Evolutionary conservation across 92 coral and sea anemone species (phyloP), one percentile per base, ranked within the genome.

Genomic region (Actinernus sp.): DNA sequence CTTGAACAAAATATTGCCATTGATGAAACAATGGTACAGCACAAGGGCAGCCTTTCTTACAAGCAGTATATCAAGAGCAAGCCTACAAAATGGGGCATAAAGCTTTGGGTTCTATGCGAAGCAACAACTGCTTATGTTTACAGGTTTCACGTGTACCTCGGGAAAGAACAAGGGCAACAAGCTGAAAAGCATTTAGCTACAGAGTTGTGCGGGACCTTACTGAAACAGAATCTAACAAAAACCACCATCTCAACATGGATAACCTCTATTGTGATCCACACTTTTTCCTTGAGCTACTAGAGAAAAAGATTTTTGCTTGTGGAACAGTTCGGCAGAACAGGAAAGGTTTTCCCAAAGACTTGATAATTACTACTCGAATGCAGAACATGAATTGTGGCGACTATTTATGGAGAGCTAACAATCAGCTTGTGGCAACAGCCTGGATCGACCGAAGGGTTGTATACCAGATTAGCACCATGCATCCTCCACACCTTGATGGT

Each of bases 1-100:
- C 64, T 62, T 0, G 65, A 33, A 8, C 16, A 8, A 26, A 6
- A 62, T 21, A 12, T 63, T 19, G n/a, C 65, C 11, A 40, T 49
- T 33, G 51, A 73, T 19, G 71, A 73, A 49, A 73, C 80, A 47
- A 60, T 73, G 80, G 61, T 73, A 25, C 70, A 69, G 24, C 80
- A 73, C 61, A 73, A 73, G 38, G 80, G 60, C 2, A 60, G 26
- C 27, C 26, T 59, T 22, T 25, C 61, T 18, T 73, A 19, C 70
- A 73, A 73, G 26, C 70, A 73, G 38, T 73, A 60, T 28, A 72
- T 72, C 10, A 72, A 72, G 23, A 72, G 49, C 27, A 72, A 72
- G 61, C 79, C 79, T 0, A 59, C 50, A 38, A 46, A 61, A 29
- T 72, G 79, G 71, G 79, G 79, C 14, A 72, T 46, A 8, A 72